Base-by-base conservation (phyloP, 2,888 invertebrate genomes). In the Philereme transversata region DNA sequence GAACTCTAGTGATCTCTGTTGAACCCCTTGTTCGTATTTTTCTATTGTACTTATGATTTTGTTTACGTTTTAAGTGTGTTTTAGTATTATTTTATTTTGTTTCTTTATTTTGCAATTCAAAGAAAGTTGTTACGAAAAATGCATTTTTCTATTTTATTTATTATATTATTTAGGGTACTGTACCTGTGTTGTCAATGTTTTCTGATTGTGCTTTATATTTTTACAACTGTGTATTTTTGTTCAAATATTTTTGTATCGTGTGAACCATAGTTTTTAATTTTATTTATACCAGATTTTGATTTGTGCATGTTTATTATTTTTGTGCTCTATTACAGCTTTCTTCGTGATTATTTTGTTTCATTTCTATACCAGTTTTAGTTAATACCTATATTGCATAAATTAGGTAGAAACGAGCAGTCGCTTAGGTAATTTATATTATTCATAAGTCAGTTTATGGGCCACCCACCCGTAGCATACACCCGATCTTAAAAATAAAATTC, bases 1-100 rank as follows among this genome's bases (percentile, higher is more conserved):
- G 82, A 86, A 88, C 88, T 86, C 64, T 83, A 87, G 84, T 88
- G 85, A 77, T 58, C 53, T 56, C 57, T 51, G 36, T 60, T 57
- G 51, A 60, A 62, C 34, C 50, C 51, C 57, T 58, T 65, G 40
- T 55, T 48, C 48, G 62, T 51, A 55, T 59, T 36, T 52, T 48
- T 57, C 33, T 62, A 53, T 62, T 57, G 50, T 61, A 49, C 51
- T 62, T 54, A 38, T 61, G 4, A 38, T 53, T 50, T 34, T 57
- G 50, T 58, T 54, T 58, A 40, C 40, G 22, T 48, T 41, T 4
- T 53, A 11, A 51, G 40, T 51, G 52, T 54, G 48, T 50, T 58
- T 22, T 59, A 45, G 33, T 64, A 48, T 56, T 57, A 57, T 49
- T 51, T 57, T 59, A 46, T 40, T 10, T 45, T 53, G 5, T 51